These are phyloP conservation scores for Peromyscus maniculatus DNA, from an alignment of 2,113 vertebrate species.

Conservation along the genomic window DNA sequence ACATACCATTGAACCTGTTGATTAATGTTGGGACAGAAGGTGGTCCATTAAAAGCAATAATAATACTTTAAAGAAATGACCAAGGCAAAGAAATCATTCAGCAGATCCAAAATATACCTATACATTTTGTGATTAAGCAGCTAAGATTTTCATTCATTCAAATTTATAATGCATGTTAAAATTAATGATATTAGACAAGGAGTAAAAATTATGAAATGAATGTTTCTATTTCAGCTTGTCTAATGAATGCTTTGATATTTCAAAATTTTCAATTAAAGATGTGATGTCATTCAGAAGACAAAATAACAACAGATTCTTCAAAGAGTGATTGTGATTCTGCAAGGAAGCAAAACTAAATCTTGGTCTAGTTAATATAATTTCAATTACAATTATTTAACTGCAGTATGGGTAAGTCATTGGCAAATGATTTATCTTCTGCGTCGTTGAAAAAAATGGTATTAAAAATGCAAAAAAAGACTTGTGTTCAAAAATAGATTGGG, in stretches of 20 bases:
- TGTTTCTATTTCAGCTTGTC: not conserved
- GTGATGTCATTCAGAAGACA: constrained; percentile 58
- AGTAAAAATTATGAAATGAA: constrained; percentile 62
- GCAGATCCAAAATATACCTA: constrained; percentile 1
- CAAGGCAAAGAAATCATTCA: not conserved
- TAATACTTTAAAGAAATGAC: not conserved
- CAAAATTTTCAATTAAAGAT: constrained; percentile 1
- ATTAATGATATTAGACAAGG: constrained; percentile 30
- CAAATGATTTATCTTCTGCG: not conserved
- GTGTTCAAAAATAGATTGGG: not conserved
- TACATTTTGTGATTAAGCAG: not conserved
- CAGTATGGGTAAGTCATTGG: not conserved
- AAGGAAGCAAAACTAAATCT: not conserved
- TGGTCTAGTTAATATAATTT: constrained; percentile 42
- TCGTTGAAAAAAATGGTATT: not conserved
- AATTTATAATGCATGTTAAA: constrained; percentile 59
- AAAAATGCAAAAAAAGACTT: not conserved
- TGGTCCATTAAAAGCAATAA: not conserved
- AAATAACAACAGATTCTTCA: constrained; percentile 56
- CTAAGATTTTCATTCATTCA: not conserved
- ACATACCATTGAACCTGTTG: not conserved
- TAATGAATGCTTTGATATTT: constrained; percentile 63
- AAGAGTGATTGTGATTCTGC: not conserved
- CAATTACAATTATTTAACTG: constrained; percentile 24
- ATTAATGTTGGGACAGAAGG: not conserved